A percentile compares a stretch with the other conserved stretches of the same genome.
These are phyloP conservation scores for Regulus satrapa DNA, from an alignment of 2,113 vertebrate genomes.

Conservation along the genomic window DNA sequence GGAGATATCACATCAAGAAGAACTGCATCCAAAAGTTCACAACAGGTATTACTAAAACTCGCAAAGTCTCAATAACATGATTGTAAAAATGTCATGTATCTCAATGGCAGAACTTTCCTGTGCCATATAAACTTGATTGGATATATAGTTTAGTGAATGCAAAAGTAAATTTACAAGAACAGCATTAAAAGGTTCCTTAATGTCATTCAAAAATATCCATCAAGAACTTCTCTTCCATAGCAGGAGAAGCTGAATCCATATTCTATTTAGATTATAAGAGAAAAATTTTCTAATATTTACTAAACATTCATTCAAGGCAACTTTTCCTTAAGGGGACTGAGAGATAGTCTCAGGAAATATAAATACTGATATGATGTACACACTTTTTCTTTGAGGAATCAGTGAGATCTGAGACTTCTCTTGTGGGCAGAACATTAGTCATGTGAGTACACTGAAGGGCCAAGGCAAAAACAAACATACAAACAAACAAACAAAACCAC, in stretches of 20 bases:
- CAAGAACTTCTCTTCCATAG: not conserved
- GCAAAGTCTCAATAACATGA: not conserved
- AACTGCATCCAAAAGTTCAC: not conserved
- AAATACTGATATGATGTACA: not conserved
- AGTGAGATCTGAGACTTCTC: not conserved
- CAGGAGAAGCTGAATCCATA: not conserved
- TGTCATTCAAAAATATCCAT: not conserved
- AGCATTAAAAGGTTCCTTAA: not conserved
- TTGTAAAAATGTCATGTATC: not conserved
- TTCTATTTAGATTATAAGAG: not conserved
- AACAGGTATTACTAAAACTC: not conserved
- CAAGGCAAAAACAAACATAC: too few relatives aligned
- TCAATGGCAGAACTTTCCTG: not conserved
- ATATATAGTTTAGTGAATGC: not conserved
- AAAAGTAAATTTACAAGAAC: not conserved
- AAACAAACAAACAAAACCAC: too few relatives aligned
- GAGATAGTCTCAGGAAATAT: not conserved
- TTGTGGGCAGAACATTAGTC: not conserved
- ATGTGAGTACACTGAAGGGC: fast-evolving
- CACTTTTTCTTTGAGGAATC: not conserved
- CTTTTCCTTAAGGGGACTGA: not conserved
- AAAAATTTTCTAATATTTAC: not conserved
- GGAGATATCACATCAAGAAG: not conserved
- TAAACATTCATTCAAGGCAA: not conserved
- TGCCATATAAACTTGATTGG: not conserved